These are phyloP conservation scores for Coendou prehensilis DNA, from an alignment of 2,797 vertebrate species.

Conservation along the genomic window DNA sequence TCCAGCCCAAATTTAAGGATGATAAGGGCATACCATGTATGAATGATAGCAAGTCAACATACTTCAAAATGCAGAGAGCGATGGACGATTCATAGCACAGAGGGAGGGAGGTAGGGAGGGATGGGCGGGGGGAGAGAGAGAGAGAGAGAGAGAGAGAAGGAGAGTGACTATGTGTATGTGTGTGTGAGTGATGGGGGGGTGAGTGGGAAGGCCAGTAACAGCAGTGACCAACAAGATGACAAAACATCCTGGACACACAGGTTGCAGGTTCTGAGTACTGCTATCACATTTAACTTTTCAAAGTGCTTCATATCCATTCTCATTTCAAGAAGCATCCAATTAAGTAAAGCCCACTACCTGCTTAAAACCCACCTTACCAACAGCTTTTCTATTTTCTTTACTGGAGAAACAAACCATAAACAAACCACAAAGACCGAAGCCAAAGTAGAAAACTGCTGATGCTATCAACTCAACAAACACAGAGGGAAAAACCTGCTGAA, in stretches of 20 bases:
- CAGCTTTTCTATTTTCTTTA: constrained; percentile 25
- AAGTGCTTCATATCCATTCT: not conserved
- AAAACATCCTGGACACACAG: not conserved
- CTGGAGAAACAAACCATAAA: constrained; percentile 12
- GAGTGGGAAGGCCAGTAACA: not conserved
- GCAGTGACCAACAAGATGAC: not conserved
- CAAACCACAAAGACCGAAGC: not conserved
- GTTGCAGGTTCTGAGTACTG: not conserved
- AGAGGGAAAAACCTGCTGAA: not conserved
- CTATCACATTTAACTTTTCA: not conserved
- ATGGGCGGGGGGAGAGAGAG: not conserved
- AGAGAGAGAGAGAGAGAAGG: not conserved
- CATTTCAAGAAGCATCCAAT: constrained; percentile 31
- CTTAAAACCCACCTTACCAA: not conserved
- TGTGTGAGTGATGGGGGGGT: not conserved
- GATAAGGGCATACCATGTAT: not conserved
- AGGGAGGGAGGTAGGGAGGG: not conserved
- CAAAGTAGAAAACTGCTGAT: not conserved
- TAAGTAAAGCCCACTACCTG: not conserved
- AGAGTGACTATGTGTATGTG: not conserved
- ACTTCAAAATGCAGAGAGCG: not conserved
- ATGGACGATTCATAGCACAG: too few relatives aligned
- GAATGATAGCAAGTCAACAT: not conserved
- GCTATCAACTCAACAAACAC: not conserved
- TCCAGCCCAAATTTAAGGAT: not conserved